Conservation (phyloP, 2,888 invertebrate species). For the Scelioninae gen. 2 region DNA sequence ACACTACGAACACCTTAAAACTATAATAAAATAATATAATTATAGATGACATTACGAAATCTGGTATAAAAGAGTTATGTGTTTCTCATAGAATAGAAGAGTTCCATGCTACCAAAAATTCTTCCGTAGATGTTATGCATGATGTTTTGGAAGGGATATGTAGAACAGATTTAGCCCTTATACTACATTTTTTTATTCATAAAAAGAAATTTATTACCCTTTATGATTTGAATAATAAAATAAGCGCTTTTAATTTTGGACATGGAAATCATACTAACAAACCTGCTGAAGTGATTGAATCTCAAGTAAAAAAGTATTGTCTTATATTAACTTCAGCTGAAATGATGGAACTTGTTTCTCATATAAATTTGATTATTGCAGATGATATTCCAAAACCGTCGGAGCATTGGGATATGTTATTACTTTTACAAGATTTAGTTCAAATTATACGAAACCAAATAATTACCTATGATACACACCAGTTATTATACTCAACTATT, state of each 20-base stretch:
- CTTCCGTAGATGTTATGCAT: conserved; percentile 49
- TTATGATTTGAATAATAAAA: conserved; percentile 24
- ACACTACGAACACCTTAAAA: too few species aligned
- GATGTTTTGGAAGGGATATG: conserved; percentile 52
- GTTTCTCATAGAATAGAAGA: conserved; percentile 32
- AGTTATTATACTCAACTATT: conserved; percentile 32
- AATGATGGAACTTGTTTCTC: conserved; percentile 43
- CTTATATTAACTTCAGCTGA: conserved; percentile 43
- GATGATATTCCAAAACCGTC: conserved; percentile 23
- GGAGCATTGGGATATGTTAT: conserved; percentile 34
- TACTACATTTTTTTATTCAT: conserved; percentile 40
- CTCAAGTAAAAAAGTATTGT: conserved; percentile 44
- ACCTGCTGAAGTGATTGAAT: conserved; percentile 45
- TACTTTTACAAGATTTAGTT: conserved; percentile 15
- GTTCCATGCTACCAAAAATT: conserved; percentile 51
- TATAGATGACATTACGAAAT: too few species aligned
- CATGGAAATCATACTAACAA: conserved; percentile 27
- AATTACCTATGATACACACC: conserved; percentile 30
- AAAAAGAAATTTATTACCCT: conserved; percentile 13
- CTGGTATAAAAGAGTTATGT: too few species aligned
- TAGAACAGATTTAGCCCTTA: conserved; percentile 34
- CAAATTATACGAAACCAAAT: conserved; percentile 5
- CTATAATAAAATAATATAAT: too few species aligned
- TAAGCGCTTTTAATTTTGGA: conserved; percentile 44
- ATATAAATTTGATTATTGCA: conserved; percentile 45